Conservation (phyloP, 92 coral and sea anemone species). For the Siderastrea radians region DNA sequence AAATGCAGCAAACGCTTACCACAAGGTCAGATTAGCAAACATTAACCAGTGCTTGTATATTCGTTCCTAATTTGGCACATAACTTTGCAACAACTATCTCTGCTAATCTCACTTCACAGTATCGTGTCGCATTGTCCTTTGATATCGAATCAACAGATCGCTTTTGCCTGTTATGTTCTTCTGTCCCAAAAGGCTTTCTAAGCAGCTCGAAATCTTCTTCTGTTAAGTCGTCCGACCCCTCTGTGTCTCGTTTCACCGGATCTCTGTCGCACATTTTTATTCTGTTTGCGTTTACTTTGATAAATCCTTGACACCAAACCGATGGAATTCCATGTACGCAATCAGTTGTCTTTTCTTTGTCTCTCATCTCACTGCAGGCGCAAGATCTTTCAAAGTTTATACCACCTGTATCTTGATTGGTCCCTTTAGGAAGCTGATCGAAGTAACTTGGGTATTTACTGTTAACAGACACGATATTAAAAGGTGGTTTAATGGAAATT, state of each 20-base stretch:
- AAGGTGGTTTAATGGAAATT: background rate
- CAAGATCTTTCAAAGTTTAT: background rate
- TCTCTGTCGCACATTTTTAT: slow-evolving; percentile 21
- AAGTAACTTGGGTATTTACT: background rate
- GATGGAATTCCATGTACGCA: background rate
- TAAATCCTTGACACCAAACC: background rate
- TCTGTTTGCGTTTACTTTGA: background rate
- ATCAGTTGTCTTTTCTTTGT: background rate
- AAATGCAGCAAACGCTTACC: background rate
- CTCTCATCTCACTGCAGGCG: background rate
- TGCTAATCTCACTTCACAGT: slow-evolving; percentile 2
- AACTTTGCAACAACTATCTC: slow-evolving; percentile 20
- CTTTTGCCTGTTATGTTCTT: background rate
- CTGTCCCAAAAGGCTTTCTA: background rate
- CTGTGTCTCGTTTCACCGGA: background rate
- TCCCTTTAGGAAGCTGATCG: background rate
- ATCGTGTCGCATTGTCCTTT: slow-evolving; percentile 30
- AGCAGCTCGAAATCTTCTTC: slow-evolving; percentile 5
- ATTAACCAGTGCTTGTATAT: slow-evolving; percentile 30
- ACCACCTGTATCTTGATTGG: background rate
- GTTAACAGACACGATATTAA: background rate
- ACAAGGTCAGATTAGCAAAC: slow-evolving; percentile 25
- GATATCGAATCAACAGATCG: slow-evolving; percentile 4
- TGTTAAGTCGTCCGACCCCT: slow-evolving; percentile 20
- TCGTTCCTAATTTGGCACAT: slow-evolving; percentile 43